Evolutionary conservation across 1,140 invertebrate genomes (phyloP).

Genomic region (Nasonia longicornis): DNA sequence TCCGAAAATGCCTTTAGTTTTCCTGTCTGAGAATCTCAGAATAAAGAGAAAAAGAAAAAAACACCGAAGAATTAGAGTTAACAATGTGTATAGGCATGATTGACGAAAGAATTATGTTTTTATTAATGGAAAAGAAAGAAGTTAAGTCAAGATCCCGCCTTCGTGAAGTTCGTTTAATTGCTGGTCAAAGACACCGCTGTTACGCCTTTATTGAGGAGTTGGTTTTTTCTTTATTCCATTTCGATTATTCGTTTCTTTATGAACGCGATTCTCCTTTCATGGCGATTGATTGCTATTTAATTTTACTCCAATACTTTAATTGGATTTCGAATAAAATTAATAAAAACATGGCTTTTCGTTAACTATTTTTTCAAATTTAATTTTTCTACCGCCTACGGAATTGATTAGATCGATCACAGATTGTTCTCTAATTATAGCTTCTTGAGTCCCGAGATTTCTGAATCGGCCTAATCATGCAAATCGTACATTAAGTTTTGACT

Average conservation of each 20-base stretch:
- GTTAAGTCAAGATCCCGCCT: not conserved
- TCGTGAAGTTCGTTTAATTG: not conserved
- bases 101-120: conserved; percentile 30
- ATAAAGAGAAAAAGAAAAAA: conserved; percentile 11
- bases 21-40: too few species aligned
- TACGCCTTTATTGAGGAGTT: not conserved
- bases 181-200: not conserved
- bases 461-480: conserved; percentile 12
- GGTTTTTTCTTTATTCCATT: conserved; percentile 5
- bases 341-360: not conserved
- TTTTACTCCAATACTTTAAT: not conserved
- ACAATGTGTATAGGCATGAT: not conserved
- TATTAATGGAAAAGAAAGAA: conserved; percentile 10
- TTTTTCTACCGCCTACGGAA: not conserved
- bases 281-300: not conserved
- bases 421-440: conserved; percentile 2
- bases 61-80: conserved; percentile 14
- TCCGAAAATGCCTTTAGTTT: too few species aligned
- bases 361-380: not conserved
- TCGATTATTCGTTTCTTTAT: not conserved
- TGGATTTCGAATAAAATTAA: not conserved
- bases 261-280: conserved; percentile 17
- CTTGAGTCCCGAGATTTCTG: not conserved
- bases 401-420: not conserved
- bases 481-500: conserved; percentile 1